These are phyloP conservation scores for Chunga burmeisteri DNA, from an alignment of 2,113 vertebrate species.

Conservation along the genomic window DNA sequence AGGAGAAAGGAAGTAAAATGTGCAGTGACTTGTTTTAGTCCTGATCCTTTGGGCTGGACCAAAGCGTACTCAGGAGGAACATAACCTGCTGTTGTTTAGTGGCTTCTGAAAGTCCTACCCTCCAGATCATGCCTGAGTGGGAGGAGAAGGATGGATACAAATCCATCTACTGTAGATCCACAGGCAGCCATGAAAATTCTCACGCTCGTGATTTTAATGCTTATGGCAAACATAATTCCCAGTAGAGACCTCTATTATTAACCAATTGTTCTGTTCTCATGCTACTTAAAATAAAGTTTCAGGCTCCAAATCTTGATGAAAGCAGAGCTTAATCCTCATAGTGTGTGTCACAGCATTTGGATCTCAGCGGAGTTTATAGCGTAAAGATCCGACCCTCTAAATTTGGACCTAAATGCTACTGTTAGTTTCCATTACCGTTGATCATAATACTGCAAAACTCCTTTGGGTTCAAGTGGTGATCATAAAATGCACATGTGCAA, in stretches of 20 bases:
- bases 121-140: not conserved
- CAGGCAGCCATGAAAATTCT: not conserved
- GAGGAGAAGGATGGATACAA: not conserved
- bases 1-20: not conserved
- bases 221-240: not conserved
- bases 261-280: not conserved
- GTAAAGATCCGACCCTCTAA: not conserved
- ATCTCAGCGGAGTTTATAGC: not conserved
- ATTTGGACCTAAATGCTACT: not conserved
- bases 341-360: not conserved
- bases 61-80: not conserved
- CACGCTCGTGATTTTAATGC: not conserved
- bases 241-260: not conserved
- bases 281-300: not conserved
- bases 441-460: not conserved
- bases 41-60: not conserved
- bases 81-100: not conserved
- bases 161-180: not conserved
- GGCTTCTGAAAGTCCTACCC: not conserved
- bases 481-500: not conserved
- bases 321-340: not conserved
- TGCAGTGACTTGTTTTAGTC: not conserved
- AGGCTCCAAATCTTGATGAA: not conserved
- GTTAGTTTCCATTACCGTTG: not conserved
- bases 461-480: not conserved